Evolutionary conservation across 2,797 vertebrate genomes (phyloP).

Genomic region (Megaceryle alcyon): DNA sequence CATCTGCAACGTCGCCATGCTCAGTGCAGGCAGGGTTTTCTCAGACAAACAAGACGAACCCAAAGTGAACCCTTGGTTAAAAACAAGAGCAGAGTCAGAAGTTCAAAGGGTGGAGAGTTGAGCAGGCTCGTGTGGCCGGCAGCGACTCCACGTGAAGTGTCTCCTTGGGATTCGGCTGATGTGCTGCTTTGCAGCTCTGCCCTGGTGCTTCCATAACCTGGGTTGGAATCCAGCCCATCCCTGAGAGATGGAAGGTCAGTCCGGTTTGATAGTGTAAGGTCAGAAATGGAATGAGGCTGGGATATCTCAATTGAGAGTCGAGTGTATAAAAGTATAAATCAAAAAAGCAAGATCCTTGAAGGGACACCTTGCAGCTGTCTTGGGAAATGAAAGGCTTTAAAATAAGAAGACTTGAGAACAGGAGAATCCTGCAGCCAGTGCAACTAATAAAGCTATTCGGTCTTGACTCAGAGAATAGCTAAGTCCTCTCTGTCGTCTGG

Average conservation of each 20-base stretch:
- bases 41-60: constrained; percentile 30
- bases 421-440: neutral
- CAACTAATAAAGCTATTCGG: constrained; percentile 27
- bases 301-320: constrained; percentile 71
- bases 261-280: constrained; percentile 70
- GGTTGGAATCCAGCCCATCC: constrained; percentile 73
- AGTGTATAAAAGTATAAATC: constrained; percentile 80
- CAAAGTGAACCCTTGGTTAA: neutral
- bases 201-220: constrained; percentile 68
- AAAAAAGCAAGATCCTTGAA: constrained; percentile 81
- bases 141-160: constrained; percentile 41
- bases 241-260: constrained; percentile 77
- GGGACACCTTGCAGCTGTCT: constrained; percentile 74
- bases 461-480: neutral
- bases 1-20: constrained; percentile 35
- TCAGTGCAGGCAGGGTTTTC: constrained; percentile 60
- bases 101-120: constrained; percentile 73
- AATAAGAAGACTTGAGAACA: constrained; percentile 59
- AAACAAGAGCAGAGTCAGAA: constrained; percentile 66
- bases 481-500: neutral
- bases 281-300: constrained; percentile 76
- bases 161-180: constrained; percentile 70
- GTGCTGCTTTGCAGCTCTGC: constrained; percentile 75
- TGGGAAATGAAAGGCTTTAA: constrained; percentile 76
- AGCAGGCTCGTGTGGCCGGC: constrained; percentile 41